Conservation (phyloP, 2,113 vertebrate genomes). For the Puntigrus tetrazona region DNA sequence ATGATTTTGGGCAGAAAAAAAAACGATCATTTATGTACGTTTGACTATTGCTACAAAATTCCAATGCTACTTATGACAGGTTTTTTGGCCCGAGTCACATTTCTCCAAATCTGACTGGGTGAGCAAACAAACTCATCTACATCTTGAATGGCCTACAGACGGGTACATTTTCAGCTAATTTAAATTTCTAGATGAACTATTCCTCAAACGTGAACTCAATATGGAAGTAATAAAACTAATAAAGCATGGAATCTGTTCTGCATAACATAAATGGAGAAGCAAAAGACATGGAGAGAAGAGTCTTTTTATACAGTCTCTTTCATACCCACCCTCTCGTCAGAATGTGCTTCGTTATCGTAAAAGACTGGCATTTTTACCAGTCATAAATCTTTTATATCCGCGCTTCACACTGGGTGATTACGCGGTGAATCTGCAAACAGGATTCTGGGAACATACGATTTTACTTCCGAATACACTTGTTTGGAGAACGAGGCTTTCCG, state of each 20-base stretch:
- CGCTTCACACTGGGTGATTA: neutral
- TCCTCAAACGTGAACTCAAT: neutral
- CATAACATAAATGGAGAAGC: neutral
- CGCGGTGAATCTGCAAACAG: neutral
- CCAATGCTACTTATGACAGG: no score
- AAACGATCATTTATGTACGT: no score
- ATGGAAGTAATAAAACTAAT: neutral
- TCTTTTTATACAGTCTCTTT: conserved; percentile 9
- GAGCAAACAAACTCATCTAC: no score
- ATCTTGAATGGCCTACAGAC: neutral
- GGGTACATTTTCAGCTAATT: neutral
- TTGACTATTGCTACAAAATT: no score
- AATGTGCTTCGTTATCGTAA: neutral
- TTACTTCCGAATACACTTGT: neutral
- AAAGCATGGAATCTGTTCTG: neutral
- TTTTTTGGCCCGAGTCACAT: no score
- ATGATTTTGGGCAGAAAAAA: no score
- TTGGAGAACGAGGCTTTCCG: neutral
- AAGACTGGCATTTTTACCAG: neutral
- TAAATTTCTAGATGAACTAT: neutral
- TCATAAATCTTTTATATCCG: neutral
- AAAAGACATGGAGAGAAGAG: neutral
- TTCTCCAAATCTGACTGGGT: no score
- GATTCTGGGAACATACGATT: conserved; percentile 6
- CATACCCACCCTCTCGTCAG: neutral